Conservation (phyloP, 2,797 vertebrate genomes). For the Sciaenops ocellatus region DNA sequence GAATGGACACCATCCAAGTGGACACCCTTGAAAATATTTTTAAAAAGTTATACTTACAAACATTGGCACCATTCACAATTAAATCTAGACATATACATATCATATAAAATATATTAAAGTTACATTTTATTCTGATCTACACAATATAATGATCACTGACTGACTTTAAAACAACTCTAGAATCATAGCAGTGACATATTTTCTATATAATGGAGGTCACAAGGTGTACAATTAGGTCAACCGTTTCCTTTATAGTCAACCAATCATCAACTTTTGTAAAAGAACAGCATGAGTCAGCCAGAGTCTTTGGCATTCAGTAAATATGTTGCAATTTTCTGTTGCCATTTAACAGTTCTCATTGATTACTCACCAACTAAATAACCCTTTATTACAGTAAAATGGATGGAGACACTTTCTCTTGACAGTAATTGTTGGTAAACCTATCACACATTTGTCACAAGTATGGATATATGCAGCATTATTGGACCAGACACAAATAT, state of each 20-base stretch:
- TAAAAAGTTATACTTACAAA: not conserved
- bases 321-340: conserved; percentile 11
- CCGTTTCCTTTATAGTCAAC: not conserved
- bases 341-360: not conserved
- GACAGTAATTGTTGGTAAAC: conserved; percentile 27
- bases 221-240: not conserved
- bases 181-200: not conserved
- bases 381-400: conserved; percentile 18
- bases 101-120: not conserved
- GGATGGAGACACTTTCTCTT: not conserved
- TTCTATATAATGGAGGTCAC: not conserved
- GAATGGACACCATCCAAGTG: not conserved
- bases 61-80: not conserved
- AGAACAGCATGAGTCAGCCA: not conserved
- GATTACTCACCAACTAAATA: not conserved
- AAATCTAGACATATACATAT: not conserved
- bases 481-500: not conserved
- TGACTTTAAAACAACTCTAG: not conserved
- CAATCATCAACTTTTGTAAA: conserved; percentile 3
- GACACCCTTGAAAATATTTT: not conserved
- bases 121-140: not conserved
- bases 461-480: conserved; percentile 3
- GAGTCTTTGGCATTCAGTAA: not conserved
- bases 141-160: not conserved
- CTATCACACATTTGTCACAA: conserved; percentile 38